A percentile compares a stretch with the other conserved stretches of the same genome.
Evolutionary conservation across 2,797 vertebrate species (phyloP).

Genomic region (Alfaro cultratus): DNA sequence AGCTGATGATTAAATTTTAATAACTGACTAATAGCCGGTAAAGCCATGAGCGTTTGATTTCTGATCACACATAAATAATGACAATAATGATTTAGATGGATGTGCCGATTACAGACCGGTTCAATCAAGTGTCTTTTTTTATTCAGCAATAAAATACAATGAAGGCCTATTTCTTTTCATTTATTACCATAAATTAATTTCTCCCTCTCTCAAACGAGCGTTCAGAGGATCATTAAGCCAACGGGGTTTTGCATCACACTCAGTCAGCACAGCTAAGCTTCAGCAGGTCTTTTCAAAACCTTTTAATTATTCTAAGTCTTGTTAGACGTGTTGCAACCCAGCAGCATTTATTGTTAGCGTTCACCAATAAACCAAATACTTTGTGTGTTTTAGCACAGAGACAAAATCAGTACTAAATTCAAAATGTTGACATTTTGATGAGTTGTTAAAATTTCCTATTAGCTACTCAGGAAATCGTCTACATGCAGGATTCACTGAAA

Average conservation of each 20-base stretch:
- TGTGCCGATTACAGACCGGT: slow-evolving; percentile 77
- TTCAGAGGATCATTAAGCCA: slow-evolving; percentile 47
- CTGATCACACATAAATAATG: slow-evolving; percentile 80
- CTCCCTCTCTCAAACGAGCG: slow-evolving; percentile 76
- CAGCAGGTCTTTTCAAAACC: slow-evolving; percentile 11
- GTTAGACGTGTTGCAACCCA: no score
- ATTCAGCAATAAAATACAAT: slow-evolving; percentile 87
- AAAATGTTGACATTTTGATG: not conserved
- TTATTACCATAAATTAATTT: slow-evolving; percentile 86
- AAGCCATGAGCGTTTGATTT: slow-evolving; percentile 56
- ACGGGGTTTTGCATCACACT: slow-evolving; percentile 28
- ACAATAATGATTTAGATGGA: slow-evolving; percentile 85
- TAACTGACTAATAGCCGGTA: slow-evolving; percentile 53
- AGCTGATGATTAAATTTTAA: slow-evolving; percentile 58
- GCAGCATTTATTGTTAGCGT: no score
- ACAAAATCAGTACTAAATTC: no score
- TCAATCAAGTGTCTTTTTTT: slow-evolving; percentile 85
- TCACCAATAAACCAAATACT: not conserved
- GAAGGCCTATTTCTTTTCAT: slow-evolving; percentile 86
- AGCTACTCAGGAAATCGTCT: no score
- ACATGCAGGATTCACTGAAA: no score
- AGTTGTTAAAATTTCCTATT: not conserved
- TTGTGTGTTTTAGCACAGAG: no score
- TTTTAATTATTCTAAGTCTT: not conserved
- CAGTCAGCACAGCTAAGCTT: slow-evolving; percentile 33